These are phyloP conservation scores for Eremobia ochroleuca DNA, from an alignment of 2,888 invertebrate genomes.

Conservation along the genomic window DNA sequence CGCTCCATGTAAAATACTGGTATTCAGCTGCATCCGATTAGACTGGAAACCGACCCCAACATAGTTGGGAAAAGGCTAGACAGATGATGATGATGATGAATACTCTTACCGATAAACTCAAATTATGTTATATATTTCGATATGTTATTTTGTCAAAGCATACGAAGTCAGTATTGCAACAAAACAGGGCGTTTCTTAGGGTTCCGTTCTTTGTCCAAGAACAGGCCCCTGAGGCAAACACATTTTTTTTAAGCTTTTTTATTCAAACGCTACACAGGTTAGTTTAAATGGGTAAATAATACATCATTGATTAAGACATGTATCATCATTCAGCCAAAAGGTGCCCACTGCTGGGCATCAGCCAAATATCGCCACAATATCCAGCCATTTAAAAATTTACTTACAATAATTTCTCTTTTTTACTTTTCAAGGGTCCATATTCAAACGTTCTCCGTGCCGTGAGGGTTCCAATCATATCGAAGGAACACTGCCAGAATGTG, in stretches of 20 bases:
- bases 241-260: background rate
- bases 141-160: background rate
- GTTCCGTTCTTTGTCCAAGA: background rate
- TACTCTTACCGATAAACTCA: too few species aligned
- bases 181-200: background rate
- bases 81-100: too few species aligned
- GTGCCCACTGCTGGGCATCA: background rate
- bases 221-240: background rate
- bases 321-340: background rate
- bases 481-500: conserved; percentile 84
- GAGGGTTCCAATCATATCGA: conserved; percentile 84
- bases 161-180: background rate
- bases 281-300: background rate
- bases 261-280: background rate
- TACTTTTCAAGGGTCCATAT: conserved; percentile 81
- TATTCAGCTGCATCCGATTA: too few species aligned
- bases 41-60: too few species aligned
- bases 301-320: background rate
- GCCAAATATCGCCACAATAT: background rate
- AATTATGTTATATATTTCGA: background rate
- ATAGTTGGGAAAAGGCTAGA: too few species aligned
- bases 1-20: too few species aligned
- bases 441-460: conserved; percentile 83
- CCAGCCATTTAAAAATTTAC: background rate
- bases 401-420: background rate